These are phyloP conservation scores for Crocodylus rhombifer DNA, from an alignment of 2,797 vertebrate genomes.

Conservation along the genomic window DNA sequence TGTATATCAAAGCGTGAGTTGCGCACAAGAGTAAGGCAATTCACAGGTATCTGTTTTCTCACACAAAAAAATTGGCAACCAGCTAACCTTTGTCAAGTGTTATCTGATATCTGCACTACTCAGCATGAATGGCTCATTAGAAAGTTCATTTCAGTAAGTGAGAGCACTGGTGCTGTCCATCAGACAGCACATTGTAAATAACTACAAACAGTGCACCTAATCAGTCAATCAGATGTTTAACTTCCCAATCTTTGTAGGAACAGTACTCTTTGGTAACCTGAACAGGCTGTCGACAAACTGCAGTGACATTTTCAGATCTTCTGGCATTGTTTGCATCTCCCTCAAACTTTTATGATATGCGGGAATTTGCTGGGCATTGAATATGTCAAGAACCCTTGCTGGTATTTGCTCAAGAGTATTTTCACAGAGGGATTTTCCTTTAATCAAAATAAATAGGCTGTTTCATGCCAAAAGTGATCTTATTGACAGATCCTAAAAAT, in stretches of 20 bases:
- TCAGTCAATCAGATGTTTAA: conserved; percentile 12
- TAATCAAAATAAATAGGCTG: conserved; percentile 83
- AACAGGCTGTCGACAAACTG: not conserved
- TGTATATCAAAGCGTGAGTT: fast-evolving
- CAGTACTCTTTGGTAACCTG: not conserved
- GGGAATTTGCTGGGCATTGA: conserved; percentile 3
- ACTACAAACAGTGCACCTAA: not conserved
- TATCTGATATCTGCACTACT: conserved; percentile 11
- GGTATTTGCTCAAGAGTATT: conserved; percentile 41
- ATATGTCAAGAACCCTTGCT: conserved; percentile 43
- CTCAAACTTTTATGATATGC: conserved; percentile 16
- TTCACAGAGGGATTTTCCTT: conserved; percentile 60
- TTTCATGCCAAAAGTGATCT: conserved; percentile 71
- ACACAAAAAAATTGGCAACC: not conserved
- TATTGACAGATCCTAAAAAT: conserved; percentile 83
- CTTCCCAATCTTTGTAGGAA: not conserved
- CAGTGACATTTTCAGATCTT: conserved; percentile 31
- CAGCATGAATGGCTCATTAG: not conserved
- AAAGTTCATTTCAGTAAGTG: conserved; percentile 28
- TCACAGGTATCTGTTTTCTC: not conserved
- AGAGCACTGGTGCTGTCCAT: not conserved
- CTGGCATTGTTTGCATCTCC: conserved; percentile 6
- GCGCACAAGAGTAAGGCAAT: not conserved
- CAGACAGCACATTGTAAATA: not conserved
- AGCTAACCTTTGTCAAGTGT: conserved; percentile 28